Evolutionary conservation across 2,113 vertebrate genomes (phyloP).

Genomic region (Trogon surrucura): DNA sequence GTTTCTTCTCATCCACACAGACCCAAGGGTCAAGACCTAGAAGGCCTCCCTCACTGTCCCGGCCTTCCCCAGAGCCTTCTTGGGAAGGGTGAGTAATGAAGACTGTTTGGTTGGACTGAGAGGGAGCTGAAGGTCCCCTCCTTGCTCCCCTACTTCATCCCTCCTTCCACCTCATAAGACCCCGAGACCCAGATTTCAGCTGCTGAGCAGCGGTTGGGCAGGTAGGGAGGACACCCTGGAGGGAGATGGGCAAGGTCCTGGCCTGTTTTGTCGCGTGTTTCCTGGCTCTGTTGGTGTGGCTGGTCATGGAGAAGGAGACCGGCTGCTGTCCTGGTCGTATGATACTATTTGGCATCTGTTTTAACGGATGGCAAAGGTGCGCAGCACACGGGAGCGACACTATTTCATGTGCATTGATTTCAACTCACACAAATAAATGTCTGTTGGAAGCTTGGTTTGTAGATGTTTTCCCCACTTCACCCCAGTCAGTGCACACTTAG

Average conservation of each 20-base stretch:
- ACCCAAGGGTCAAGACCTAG: background rate
- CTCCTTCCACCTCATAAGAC: background rate
- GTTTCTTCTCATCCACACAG: background rate
- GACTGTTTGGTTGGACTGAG: background rate
- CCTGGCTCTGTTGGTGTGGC: background rate
- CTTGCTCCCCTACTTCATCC: background rate
- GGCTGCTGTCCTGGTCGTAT: background rate
- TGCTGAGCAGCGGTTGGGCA: background rate
- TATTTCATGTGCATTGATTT: background rate
- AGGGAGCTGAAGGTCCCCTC: background rate
- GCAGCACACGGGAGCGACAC: background rate
- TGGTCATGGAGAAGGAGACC: background rate
- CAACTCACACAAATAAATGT: constrained; percentile 27
- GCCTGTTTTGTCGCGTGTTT: background rate
- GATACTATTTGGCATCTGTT: background rate
- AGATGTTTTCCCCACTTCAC: background rate
- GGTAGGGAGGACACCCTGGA: background rate
- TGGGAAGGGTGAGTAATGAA: background rate
- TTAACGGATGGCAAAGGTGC: background rate
- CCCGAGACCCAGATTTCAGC: background rate
- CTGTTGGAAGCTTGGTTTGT: background rate
- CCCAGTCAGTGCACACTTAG: background rate
- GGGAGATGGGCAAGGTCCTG: background rate
- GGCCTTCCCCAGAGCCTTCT: background rate
- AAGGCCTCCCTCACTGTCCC: background rate